Percentiles rank a stretch among this genome's conserved stretches.
These are phyloP conservation scores for Leucophenga montana DNA, from an alignment of 2,888 invertebrate genomes.

Conservation along the genomic window DNA sequence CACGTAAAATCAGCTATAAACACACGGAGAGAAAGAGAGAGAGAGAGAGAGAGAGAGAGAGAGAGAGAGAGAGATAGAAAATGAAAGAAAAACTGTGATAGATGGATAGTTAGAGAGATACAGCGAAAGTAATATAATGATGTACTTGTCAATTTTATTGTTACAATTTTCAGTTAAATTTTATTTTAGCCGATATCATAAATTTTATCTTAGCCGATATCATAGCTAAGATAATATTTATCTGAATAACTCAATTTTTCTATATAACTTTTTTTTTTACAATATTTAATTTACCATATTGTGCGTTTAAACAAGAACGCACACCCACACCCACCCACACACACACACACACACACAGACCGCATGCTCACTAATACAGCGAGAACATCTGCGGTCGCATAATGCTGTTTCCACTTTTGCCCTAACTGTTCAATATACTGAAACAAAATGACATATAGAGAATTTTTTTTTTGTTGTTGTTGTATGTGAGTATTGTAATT, in stretches of 20 bases:
- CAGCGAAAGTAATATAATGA: neutral
- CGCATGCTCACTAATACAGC: too few species aligned
- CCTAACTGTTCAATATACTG: too few species aligned
- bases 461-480: too few species aligned
- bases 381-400: neutral
- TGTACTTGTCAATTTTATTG: conserved; percentile 1
- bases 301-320: neutral
- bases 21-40: neutral
- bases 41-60: neutral
- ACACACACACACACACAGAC: neutral
- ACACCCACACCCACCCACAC: neutral
- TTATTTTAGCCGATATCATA: too few species aligned
- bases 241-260: neutral
- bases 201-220: too few species aligned
- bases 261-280: neutral
- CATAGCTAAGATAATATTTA: too few species aligned
- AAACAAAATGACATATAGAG: too few species aligned
- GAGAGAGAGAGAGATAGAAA: neutral
- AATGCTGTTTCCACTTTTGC: neutral
- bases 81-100: conserved; percentile 1
- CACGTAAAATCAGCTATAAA: too few species aligned
- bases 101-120: too few species aligned
- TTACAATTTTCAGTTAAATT: neutral
- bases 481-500: neutral
- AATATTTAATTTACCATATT: conserved; percentile 8